These are phyloP conservation scores for Uropsilus gracilis DNA, from an alignment of 2,113 vertebrate species.

Conservation along the genomic window DNA sequence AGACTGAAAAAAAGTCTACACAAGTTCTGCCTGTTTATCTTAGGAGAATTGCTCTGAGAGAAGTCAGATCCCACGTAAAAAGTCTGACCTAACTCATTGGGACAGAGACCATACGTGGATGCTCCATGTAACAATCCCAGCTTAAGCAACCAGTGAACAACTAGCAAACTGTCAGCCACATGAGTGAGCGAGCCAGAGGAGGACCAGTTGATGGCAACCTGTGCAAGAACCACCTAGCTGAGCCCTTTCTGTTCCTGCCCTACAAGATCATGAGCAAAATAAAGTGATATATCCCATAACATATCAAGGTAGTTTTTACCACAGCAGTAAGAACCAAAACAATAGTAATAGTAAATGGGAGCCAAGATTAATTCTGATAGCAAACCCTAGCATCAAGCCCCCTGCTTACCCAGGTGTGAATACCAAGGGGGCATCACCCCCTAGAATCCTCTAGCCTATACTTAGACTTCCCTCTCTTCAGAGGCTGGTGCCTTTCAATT, in stretches of 20 bases:
- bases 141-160: not conserved
- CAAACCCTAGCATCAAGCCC: not conserved
- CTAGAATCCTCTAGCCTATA: not conserved
- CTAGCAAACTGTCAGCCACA: not conserved
- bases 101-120: not conserved
- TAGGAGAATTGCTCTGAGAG: not conserved
- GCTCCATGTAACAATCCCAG: not conserved
- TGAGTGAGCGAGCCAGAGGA: not conserved
- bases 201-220: not conserved
- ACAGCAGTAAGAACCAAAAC: not conserved
- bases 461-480: not conserved
- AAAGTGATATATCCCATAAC: not conserved
- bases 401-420: not conserved
- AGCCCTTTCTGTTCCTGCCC: not conserved
- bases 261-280: not conserved
- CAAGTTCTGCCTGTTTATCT: not conserved
- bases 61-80: not conserved
- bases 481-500: not conserved
- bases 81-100: not conserved
- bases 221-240: not conserved
- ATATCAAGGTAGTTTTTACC: not conserved
- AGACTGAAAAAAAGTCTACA: not conserved
- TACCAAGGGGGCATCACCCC: not conserved
- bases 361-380: accelerated
- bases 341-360: not conserved